Base-by-base conservation (phyloP, 2,797 vertebrate species). In the Pseudotriccus pelzelni region DNA sequence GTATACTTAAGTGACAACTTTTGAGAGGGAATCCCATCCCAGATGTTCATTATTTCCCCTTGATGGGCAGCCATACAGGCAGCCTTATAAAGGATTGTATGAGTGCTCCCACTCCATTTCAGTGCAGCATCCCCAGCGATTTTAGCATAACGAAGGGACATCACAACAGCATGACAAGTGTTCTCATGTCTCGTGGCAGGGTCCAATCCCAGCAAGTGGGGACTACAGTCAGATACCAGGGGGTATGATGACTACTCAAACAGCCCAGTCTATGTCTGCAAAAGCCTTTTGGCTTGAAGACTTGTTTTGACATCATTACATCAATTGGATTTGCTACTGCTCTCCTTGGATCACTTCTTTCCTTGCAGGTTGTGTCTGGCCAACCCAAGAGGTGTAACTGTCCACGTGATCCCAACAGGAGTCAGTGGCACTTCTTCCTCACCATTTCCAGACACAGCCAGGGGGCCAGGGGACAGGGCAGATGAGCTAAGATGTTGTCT, bases 131-230 rank as follows among this genome's bases (percentile, higher is more conserved):
- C 9, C 36, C 27, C 60, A 36, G 10, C 50, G 41, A 37, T 73
- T 84, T 67, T 11, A 55, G 74, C 4, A 5, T 24, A 47, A 70
- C 25, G 32, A 62, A 58, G 32, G 7, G 43, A 44, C 10, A 14
- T 17, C 59, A 41, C 27, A 32, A 36, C 32, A 34, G 4, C 9
- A 14, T 20, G 56, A 20, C 0, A 2, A 60, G 30, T 8, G 15
- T 41, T 50, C 56, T 6, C 20, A 20, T 2, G 2, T 19, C 32
- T 62, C 0, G 0, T 36, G n/a, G 10, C 23, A 32, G 30, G 10
- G 18, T 69, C 43, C 43, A 69, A 15, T 8, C 24, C 37, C 67
- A 43, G n/a, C 16, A 44, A 50, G 16, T 7, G 7, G 5, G 16
- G 30, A 12, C 2, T 19, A 8, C 36, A 56, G 19, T n/a, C 47